Evolutionary conservation across 1,140 invertebrate genomes (phyloP), one percentile per base, ranked within the genome.

Genomic region (Atta colombica): DNA sequence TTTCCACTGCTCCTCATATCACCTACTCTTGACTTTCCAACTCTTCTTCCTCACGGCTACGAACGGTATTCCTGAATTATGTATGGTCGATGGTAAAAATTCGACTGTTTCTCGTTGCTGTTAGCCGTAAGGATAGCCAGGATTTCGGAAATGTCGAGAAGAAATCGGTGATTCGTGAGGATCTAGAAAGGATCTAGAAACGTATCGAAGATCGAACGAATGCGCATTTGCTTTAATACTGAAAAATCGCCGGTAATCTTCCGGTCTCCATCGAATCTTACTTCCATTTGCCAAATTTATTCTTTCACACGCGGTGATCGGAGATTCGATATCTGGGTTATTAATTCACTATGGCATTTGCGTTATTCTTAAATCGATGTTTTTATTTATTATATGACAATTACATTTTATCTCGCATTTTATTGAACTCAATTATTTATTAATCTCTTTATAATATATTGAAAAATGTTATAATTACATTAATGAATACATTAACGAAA

Each of bases 11-110:
- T 39, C 12, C 39, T 25, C 31, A 39, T 80, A 69, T 80, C 63
- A 55, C 31, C 63, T 68, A 68, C 14, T 8, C 5, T 14, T 21
- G 63, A 69, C 63, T 80, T 78, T 53, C n/a, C 49, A 68, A 68
- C 77, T n/a, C 49, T 68, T 71, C 49, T 78, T 72, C 28, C 39
- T 65, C 14, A 25, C 28, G 10, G 18, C 39, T 58, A 53, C 28
- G 28, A 66, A 63, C 69, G 55, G 53, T 74, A 45, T 61, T 68
- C 6, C 49, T 88, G 87, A 88, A 89, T 89, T 88, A 89, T 88
- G 87, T 88, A 89, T 89, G 51, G 69, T 55, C 5, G 69, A 53
- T 21, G 55, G 71, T 81, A 81, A 86, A 89, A 88, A 60, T 88
- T 75, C 16, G 66, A 68, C 80, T 85, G 85, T 69, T 80, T 80